Base-by-base conservation (phyloP, 2,113 vertebrate species). In the Xenopus laevis region DNA sequence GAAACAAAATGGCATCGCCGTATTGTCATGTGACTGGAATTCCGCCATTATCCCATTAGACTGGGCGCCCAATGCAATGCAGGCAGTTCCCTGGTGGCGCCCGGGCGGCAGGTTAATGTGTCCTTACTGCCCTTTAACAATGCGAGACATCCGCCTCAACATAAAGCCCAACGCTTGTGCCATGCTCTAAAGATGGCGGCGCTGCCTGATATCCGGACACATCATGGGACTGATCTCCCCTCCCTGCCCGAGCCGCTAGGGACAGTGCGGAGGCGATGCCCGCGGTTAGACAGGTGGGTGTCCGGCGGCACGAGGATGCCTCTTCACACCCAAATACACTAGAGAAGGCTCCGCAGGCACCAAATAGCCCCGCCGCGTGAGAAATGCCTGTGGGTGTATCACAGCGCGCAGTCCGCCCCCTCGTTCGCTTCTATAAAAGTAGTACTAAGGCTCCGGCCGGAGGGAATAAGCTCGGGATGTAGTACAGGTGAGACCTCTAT, bases 1-100 rank as follows among this genome's bases (percentile, higher is more conserved):
- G 69, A 61, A 45, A 61, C 57, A 71, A 71, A 71, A 71, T 61
- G 69, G 69, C 69, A 8, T 23, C 57, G 33, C 13, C 57, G 18
- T 10, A 6, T 44, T 13, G 57, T 59, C 69, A 60, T 60, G 58
- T 71, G 57, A 71, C 69, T 44, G 20, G 18, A 21, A 18, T 4
- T 27, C 69, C 69, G 69, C 69, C 69, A 71, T 69, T 52, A 50
- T 27, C 65, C 65, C 18, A 1, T 27, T n/a, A 17, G 21, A 6
- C 27, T 59, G 4, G 2, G 20, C 57, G 9, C 59, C 59, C 20
- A 27, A 27, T 17, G 53, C 53, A 40, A 40, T 50, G 47, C 47
- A 50, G 57, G 7, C 4, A 59, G 4, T n/a, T 13, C 57, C 57
- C 17, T 10, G n/a, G 20, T 59, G 15, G 4, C n/a, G n/a, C n/a